Percentiles rank a stretch among this genome's conserved stretches.
Conservation (phyloP, 2,888 invertebrate species). For the Seira ritae region DNA sequence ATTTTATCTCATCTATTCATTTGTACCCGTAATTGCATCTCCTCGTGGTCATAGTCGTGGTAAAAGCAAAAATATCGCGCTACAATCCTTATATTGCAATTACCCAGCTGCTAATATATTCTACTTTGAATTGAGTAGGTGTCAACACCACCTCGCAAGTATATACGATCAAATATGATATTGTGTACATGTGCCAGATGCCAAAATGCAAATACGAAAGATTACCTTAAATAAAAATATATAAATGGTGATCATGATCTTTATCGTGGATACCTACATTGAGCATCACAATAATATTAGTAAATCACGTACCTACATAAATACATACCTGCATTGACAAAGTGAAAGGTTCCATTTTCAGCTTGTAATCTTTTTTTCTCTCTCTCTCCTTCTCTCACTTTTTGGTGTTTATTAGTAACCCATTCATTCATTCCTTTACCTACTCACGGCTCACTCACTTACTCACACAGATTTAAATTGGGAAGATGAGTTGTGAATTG, state of each 20-base stretch:
- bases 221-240: no score
- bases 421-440: background rate
- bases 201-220: no score
- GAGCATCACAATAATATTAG: no score
- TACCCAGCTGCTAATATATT: background rate
- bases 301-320: background rate
- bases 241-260: background rate
- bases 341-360: slow-evolving; percentile 9
- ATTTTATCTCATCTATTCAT: slow-evolving; percentile 6
- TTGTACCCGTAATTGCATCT: slow-evolving; percentile 1
- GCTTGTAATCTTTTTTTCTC: background rate
- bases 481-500: background rate
- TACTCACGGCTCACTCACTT: no score
- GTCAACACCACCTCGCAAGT: slow-evolving; percentile 2
- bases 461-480: background rate
- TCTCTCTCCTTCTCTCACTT: background rate
- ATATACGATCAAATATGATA: background rate
- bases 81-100: background rate
- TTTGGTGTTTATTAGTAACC: slow-evolving; percentile 4
- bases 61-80: no score
- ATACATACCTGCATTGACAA: background rate
- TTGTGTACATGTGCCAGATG: no score
- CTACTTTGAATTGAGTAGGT: background rate
- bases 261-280: background rate
- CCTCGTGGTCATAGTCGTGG: no score